Conservation (phyloP, 2,113 vertebrate genomes). For the Agapornis roseicollis region DNA sequence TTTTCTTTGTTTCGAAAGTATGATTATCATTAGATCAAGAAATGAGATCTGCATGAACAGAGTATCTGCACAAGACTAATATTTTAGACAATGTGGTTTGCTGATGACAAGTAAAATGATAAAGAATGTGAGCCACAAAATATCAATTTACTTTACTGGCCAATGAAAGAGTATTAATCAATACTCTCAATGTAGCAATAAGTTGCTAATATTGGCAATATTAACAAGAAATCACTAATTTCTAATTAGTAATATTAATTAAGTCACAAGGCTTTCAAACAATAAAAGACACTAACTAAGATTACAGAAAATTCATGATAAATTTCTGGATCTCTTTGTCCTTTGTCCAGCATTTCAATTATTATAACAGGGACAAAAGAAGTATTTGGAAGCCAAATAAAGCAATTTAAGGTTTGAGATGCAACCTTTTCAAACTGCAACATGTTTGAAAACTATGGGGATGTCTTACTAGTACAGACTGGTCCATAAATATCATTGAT, state of each 20-base stretch:
- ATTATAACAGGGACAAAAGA: background rate
- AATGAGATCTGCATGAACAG: background rate
- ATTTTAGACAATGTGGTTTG: background rate
- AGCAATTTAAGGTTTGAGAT: background rate
- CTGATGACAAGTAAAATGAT: background rate
- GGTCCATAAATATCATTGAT: background rate
- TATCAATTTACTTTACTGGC: background rate
- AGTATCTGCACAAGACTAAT: background rate
- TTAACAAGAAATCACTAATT: background rate
- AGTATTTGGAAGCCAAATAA: background rate
- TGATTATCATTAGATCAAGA: background rate
- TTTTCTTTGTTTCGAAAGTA: background rate
- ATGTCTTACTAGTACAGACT: background rate
- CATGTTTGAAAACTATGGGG: background rate
- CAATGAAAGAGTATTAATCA: background rate
- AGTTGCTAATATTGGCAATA: conserved; percentile 2
- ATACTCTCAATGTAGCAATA: background rate
- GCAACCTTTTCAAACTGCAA: background rate
- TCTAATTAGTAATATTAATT: background rate
- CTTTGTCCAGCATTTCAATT: background rate
- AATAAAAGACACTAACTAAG: background rate
- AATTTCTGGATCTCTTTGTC: background rate
- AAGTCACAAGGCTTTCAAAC: background rate
- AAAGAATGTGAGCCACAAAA: background rate
- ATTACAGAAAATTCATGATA: background rate